Percentiles rank a stretch among this genome's conserved stretches.
These are phyloP conservation scores for Atlantisia rogersi DNA, from an alignment of 2,113 vertebrate species.

Conservation along the genomic window DNA sequence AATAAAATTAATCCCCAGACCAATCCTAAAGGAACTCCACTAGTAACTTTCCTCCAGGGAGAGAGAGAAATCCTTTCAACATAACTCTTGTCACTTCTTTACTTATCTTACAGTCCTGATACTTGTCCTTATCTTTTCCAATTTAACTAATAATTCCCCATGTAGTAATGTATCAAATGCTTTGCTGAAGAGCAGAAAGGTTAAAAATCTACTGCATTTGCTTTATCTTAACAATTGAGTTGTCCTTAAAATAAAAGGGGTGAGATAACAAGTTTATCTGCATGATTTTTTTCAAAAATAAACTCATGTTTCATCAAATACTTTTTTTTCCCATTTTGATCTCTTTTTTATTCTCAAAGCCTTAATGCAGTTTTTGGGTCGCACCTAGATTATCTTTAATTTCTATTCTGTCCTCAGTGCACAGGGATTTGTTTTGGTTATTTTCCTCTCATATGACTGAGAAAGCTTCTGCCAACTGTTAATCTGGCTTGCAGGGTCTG, in stretches of 20 bases:
- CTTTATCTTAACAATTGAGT: neutral
- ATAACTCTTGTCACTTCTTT: conserved; percentile 33
- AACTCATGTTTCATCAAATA: neutral
- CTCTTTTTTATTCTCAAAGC: neutral
- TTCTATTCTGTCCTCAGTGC: neutral
- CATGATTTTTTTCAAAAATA: neutral
- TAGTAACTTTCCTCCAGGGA: conserved; percentile 53
- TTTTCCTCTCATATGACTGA: neutral
- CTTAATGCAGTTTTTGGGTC: neutral
- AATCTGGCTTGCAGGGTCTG: neutral
- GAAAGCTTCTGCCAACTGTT: neutral
- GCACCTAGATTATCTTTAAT: neutral
- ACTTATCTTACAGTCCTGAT: conserved; percentile 30
- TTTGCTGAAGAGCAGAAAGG: neutral
- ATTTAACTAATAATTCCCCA: conserved; percentile 61
- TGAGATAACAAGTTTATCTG: neutral
- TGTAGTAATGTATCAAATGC: neutral
- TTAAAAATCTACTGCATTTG: neutral
- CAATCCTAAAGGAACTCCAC: conserved; percentile 67
- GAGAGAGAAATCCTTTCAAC: conserved; percentile 49
- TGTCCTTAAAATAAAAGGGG: neutral
- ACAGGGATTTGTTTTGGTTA: neutral
- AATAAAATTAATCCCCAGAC: conserved; percentile 73
- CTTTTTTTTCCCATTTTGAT: neutral
- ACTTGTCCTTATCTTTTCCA: conserved; percentile 49